Base-by-base conservation (phyloP, 2,797 vertebrate genomes). In the Sebastes ruberrimus region DNA sequence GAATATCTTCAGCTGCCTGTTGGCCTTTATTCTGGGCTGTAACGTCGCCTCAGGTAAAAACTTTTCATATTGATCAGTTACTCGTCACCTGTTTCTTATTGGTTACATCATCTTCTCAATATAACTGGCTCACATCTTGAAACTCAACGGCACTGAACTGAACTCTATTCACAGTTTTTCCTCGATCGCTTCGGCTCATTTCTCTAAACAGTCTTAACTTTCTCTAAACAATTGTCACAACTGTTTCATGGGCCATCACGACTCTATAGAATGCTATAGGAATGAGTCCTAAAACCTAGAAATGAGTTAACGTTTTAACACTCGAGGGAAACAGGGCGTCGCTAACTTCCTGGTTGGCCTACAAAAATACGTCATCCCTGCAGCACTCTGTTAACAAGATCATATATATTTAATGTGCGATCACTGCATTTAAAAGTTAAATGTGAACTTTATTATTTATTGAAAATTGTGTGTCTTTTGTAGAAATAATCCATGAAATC, bases 291-390 rank as follows among this genome's bases (percentile, higher is more conserved):
- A 38, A 38, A 38, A 38, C 35, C 35, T 0, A 1, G 11, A 38
- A 13, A 38, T 5, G 2, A 38, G 35, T 14, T 38, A 38, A 38
- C 11, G 13, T 38, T 38, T 38, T 14, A 38, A 38, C 35, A 38
- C 35, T 38, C 0, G 35, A 2, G 2, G 35, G 5, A 38, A 38
- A 0, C 35, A 38, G 35, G 11, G 0, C 11, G 1, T 13, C 0
- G 11, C 10, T 38, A 38, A 38, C 11, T 38, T 38, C 35, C 35
- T 38, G 11, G 35, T 38, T 38, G 35, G 10, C 10, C 0, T 35
- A 0, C 33, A 35, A 11, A 0, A 0, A 35, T 35, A 35, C 10
- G 33, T 38, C 35, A 38, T 38, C 35, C 35, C 35, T 6, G 35
- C 13, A 38, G 35, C 0, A 14, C 13, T 14, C 35, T 38, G 35